Evolutionary conservation across 2,888 invertebrate genomes (phyloP).

Genomic region (Athalia rosae): DNA sequence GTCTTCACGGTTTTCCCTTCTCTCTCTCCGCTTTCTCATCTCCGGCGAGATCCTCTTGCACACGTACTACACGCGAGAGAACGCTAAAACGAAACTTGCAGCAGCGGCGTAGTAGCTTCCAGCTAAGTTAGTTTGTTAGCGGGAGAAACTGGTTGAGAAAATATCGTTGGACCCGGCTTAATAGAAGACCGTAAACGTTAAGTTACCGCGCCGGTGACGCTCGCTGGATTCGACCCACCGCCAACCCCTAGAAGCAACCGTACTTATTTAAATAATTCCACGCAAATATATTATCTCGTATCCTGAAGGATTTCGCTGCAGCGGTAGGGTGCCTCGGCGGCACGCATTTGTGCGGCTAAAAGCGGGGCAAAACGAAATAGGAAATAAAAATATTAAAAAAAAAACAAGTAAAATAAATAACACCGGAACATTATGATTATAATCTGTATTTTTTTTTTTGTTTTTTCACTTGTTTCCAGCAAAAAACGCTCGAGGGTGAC

Average conservation of each 20-base stretch:
- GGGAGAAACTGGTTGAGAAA: neutral
- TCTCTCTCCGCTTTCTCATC: constrained; percentile 18
- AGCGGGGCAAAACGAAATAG: no score
- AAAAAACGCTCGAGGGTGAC: neutral
- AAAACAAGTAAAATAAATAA: no score
- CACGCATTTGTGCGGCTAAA: neutral
- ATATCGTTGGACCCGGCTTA: constrained; percentile 11
- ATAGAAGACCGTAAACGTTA: constrained; percentile 8
- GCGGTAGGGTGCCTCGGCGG: no score
- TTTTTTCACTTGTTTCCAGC: neutral
- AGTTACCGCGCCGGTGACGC: constrained; percentile 17
- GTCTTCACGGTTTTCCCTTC: neutral
- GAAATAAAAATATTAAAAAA: no score
- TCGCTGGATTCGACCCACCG: neutral
- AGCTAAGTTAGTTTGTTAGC: neutral
- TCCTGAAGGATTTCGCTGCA: no score
- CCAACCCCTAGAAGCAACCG: neutral
- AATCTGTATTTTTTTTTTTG: neutral
- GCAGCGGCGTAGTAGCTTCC: neutral
- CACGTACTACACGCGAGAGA: neutral
- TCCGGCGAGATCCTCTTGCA: neutral
- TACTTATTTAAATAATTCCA: constrained; percentile 9
- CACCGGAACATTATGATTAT: neutral
- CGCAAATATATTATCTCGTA: neutral
- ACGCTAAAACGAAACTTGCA: no score